Evolutionary conservation across 2,888 invertebrate species (phyloP).

Genomic region (Alcis repandata): DNA sequence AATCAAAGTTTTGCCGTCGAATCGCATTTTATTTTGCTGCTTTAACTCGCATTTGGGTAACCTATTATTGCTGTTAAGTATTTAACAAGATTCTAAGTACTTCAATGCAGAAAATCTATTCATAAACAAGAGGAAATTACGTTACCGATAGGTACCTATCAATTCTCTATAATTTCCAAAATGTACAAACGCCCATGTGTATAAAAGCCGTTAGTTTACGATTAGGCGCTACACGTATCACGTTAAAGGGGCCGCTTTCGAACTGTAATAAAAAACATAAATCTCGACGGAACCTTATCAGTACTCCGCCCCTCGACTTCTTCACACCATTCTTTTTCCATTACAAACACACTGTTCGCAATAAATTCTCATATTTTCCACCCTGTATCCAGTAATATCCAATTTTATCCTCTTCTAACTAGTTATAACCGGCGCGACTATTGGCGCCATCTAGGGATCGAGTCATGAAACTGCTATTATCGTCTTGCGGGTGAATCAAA

Average conservation of each 20-base stretch:
- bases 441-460: slow-evolving; percentile 64
- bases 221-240: slow-evolving; percentile 30
- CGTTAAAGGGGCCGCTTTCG: slow-evolving; percentile 27
- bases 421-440: slow-evolving; percentile 49
- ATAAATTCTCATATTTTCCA: slow-evolving; percentile 66
- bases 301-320: slow-evolving; percentile 53
- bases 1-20: too few relatives aligned
- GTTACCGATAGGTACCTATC: slow-evolving; percentile 8
- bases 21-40: too few relatives aligned
- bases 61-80: too few relatives aligned
- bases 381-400: slow-evolving; percentile 53
- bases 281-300: slow-evolving; percentile 44
- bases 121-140: slow-evolving; percentile 1
- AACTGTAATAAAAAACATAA: slow-evolving; percentile 45
- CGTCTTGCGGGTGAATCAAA: slow-evolving; percentile 79
- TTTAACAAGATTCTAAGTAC: not conserved
- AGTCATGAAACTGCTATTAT: slow-evolving; percentile 81
- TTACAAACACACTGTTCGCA: slow-evolving; percentile 59
- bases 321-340: slow-evolving; percentile 64
- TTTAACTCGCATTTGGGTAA: too few relatives aligned
- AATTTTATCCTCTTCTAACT: slow-evolving; percentile 48
- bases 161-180: slow-evolving; percentile 16
- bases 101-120: not conserved
- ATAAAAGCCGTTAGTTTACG: slow-evolving; percentile 29
- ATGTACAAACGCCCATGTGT: slow-evolving; percentile 21